Conservation (phyloP, 2,888 invertebrate genomes). For the Acanthacorydalis orientalis region DNA sequence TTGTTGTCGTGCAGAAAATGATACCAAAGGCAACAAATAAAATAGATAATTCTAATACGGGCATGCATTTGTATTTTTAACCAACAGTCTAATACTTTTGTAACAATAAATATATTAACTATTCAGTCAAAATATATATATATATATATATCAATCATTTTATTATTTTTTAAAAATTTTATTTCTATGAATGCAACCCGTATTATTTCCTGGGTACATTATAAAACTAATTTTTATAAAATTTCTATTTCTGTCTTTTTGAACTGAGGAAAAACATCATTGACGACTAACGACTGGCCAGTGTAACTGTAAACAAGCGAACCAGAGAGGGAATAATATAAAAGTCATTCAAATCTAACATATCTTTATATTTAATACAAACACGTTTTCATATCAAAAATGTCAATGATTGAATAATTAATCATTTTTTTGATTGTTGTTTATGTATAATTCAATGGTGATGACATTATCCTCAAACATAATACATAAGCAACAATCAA, state of each 20-base stretch:
- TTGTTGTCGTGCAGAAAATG: not conserved
- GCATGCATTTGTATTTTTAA: not conserved
- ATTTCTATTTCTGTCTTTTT: constrained; percentile 21
- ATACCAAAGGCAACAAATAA: not conserved
- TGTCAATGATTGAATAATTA: too few species aligned
- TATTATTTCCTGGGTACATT: too few species aligned
- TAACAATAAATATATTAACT: not conserved
- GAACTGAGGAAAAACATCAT: constrained; percentile 75
- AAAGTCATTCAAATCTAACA: too few species aligned
- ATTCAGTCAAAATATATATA: not conserved
- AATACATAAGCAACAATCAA: too few species aligned
- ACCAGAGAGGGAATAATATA: not conserved
- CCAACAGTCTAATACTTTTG: not conserved
- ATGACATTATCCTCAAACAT: too few species aligned
- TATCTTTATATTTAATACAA: too few species aligned
- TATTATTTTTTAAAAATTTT: not conserved
- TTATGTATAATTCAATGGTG: too few species aligned
- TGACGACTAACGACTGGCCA: constrained; percentile 82
- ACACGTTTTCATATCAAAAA: too few species aligned
- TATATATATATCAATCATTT: too few species aligned
- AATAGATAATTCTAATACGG: not conserved
- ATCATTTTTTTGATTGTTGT: too few species aligned
- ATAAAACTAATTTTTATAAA: constrained; percentile 4
- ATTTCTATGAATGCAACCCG: too few species aligned
- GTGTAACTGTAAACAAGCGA: constrained; percentile 53